These are phyloP conservation scores for Aramus guarauna DNA, from an alignment of 2,113 vertebrate genomes.

Conservation along the genomic window DNA sequence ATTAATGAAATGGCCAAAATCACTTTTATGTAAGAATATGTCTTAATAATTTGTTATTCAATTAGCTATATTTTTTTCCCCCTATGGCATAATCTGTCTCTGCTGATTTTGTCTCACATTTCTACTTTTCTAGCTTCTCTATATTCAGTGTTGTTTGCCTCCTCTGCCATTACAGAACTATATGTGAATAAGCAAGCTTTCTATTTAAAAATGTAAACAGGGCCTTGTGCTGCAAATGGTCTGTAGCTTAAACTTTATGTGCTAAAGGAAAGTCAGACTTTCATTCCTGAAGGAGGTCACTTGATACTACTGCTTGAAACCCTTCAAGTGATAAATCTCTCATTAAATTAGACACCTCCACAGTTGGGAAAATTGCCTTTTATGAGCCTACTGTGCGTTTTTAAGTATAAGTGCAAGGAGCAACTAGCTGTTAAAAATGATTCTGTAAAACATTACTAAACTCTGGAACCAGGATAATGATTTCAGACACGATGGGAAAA, in stretches of 20 bases:
- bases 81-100: neutral
- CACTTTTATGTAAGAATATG: neutral
- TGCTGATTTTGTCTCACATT: neutral
- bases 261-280: neutral
- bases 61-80: no score
- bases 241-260: neutral
- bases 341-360: slow-evolving; percentile 43
- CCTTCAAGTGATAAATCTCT: slow-evolving; percentile 13
- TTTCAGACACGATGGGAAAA: neutral
- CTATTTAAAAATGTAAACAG: neutral
- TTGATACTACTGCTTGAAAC: neutral
- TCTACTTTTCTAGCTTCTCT: neutral
- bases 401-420: neutral
- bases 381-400: neutral
- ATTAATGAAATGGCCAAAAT: neutral
- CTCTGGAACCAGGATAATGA: neutral
- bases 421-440: slow-evolving; percentile 33
- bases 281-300: neutral
- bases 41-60: neutral
- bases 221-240: neutral
- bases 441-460: slow-evolving; percentile 18
- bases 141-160: neutral
- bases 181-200: neutral
- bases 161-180: neutral
- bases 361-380: slow-evolving; percentile 13